Base-by-base conservation (phyloP, 2,113 vertebrate genomes). In the Baryphthengus martii region DNA sequence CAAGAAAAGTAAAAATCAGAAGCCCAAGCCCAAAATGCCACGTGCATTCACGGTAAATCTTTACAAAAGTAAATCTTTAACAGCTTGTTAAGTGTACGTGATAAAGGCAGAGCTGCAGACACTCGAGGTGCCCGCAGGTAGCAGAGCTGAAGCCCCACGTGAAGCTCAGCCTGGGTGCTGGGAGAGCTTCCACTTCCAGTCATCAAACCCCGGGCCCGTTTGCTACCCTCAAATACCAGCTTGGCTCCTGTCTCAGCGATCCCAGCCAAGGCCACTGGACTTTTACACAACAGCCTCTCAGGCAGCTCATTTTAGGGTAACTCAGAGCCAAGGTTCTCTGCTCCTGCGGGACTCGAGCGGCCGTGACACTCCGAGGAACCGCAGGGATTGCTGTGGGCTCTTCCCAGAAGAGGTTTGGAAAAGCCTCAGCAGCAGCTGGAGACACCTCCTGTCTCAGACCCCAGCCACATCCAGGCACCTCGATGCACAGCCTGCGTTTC, bases 201-300 rank as follows among this genome's bases (percentile, higher is more conserved):
- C 58, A 21, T 4, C 0, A 0, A 53, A 66, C 31, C 35, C 14
- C 3, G 3, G 8, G 10, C 8, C 12, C 2, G 0, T 1, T 1
- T 23, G 37, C 50, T n/a, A 45, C 18, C 29, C 6, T 6, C 3
- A 0, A 13, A 6, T 3, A 3, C 31, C 11, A 10, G n/a, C 21
- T 17, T 37, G 40, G 6, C 61, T 63, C 47, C 29, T 10, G 2
- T 2, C 25, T 13, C 3, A 0, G 19, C 40, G 66, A 37, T 10
- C 37, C 50, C 5, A 17, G 49, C 42, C 88, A 65, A 70, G 49
- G n/a, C 29, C 28, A 28, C 42, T 9, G 33, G 37, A 5, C 15
- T 29, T 18, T 14, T 11, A 35, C 14, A 29, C 20, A 49, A 19
- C 33, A 45, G 61, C 28, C 35, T 42, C 50, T 21, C 50, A 65